These are phyloP conservation scores for Melangyna quadrimaculata DNA, from an alignment of 2,888 invertebrate genomes.

Conservation along the genomic window DNA sequence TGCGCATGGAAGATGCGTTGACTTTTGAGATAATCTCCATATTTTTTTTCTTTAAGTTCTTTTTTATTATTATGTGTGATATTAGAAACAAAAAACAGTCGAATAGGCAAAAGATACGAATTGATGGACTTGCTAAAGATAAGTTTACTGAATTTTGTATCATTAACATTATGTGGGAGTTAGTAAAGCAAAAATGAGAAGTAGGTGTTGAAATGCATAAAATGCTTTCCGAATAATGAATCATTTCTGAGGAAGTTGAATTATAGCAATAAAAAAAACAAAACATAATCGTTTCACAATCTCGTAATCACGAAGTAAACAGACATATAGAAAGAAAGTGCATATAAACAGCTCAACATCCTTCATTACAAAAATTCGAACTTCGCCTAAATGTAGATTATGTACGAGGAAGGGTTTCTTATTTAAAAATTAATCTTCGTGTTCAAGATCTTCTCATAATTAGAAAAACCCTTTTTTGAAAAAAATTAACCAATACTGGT, in stretches of 20 bases:
- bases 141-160: slow-evolving; percentile 19
- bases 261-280: too few species aligned
- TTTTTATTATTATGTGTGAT: slow-evolving; percentile 3
- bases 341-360: not conserved
- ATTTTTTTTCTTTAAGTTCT: not conserved
- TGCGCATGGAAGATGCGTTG: slow-evolving; percentile 2
- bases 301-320: not conserved
- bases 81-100: slow-evolving; percentile 35
- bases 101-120: slow-evolving; percentile 45
- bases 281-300: not conserved
- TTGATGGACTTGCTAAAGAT: slow-evolving; percentile 38
- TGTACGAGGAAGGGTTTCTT: too few species aligned
- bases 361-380: too few species aligned
- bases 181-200: not conserved
- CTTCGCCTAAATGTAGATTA: too few species aligned
- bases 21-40: slow-evolving; percentile 8
- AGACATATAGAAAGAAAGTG: not conserved
- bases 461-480: too few species aligned
- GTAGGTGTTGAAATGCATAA: slow-evolving; percentile 18
- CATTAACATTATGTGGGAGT: slow-evolving; percentile 22
- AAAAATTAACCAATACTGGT: too few species aligned
- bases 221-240: not conserved
- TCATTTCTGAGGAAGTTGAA: slow-evolving; percentile 39
- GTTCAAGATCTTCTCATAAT: too few species aligned
- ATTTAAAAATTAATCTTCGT: too few species aligned